Conservation (phyloP, 2,797 vertebrate genomes). For the Poeciliopsis turneri region DNA sequence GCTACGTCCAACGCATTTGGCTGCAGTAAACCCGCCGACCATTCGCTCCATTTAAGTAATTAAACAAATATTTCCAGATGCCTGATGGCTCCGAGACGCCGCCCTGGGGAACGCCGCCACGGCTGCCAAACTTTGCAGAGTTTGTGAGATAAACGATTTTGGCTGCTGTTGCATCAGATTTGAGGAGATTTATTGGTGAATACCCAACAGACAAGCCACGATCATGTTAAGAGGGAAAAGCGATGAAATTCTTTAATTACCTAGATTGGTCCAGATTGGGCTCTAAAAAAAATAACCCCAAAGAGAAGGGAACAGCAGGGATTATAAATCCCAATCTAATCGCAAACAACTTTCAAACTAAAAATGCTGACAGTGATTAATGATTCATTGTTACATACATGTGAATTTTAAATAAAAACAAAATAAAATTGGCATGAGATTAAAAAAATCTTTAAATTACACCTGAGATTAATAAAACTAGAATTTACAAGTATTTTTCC, state of each 20-base stretch:
- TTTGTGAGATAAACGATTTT: conserved; percentile 1
- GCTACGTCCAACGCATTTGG: conserved; percentile 48
- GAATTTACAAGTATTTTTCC: neutral
- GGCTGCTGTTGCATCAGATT: conserved; percentile 7
- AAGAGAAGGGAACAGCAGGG: conserved; percentile 32
- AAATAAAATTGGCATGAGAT: neutral
- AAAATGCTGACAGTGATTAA: neutral
- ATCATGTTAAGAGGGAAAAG: conserved; percentile 7
- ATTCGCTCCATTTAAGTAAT: conserved; percentile 56
- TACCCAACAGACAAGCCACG: conserved; percentile 11
- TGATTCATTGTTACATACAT: conserved; percentile 1
- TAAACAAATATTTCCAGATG: conserved; percentile 60
- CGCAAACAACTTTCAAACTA: conserved; percentile 48
- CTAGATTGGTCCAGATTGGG: conserved; percentile 47
- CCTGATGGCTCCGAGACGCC: conserved; percentile 27
- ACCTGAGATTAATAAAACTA: neutral
- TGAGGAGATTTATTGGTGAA: conserved; percentile 28
- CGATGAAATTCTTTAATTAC: conserved; percentile 11
- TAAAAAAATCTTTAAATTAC: neutral
- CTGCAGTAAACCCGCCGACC: conserved; percentile 36
- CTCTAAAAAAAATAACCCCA: neutral
- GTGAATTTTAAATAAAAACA: neutral
- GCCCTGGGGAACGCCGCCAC: conserved; percentile 14
- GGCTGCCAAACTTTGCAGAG: conserved; percentile 10
- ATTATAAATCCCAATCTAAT: conserved; percentile 66